Conservation (phyloP, 2,888 invertebrate genomes). For the Netelia virgata region DNA sequence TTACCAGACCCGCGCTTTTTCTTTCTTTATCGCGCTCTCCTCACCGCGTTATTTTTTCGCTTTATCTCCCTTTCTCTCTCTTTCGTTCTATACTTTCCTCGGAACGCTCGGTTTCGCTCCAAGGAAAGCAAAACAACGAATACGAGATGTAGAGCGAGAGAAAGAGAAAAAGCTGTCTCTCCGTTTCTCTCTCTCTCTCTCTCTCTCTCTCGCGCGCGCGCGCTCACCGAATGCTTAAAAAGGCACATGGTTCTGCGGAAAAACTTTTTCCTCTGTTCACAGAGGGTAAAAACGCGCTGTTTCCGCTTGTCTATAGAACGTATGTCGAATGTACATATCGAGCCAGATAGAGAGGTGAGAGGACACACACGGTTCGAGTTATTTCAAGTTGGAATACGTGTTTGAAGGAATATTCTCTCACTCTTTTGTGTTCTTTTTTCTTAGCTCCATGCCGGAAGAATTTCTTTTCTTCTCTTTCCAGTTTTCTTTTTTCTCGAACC, state of each 20-base stretch:
- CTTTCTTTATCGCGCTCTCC: conserved; percentile 25
- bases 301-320: conserved; percentile 40
- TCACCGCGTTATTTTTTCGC: conserved; percentile 9
- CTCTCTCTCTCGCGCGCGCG: conserved; percentile 10
- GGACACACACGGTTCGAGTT: conserved; percentile 43
- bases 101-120: conserved; percentile 34
- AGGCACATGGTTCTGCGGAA: conserved; percentile 33
- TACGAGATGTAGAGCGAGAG: not conserved
- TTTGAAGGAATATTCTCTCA: conserved; percentile 50
- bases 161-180: conserved; percentile 8
- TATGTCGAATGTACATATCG: conserved; percentile 35
- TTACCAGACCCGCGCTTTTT: conserved; percentile 40
- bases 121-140: conserved; percentile 58
- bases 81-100: not conserved
- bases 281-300: conserved; percentile 44
- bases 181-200: not conserved
- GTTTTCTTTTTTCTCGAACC: not conserved
- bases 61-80: conserved; percentile 22
- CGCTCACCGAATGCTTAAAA: conserved; percentile 49
- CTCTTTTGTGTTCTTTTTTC: conserved; percentile 18
- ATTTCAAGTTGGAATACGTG: conserved; percentile 57
- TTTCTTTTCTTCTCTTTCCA: conserved; percentile 22
- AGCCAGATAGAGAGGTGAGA: conserved; percentile 17
- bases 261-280: conserved; percentile 52
- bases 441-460: conserved; percentile 21